Evolutionary conservation across 2,797 vertebrate species (phyloP).

Genomic region (Numenius phaeopus): DNA sequence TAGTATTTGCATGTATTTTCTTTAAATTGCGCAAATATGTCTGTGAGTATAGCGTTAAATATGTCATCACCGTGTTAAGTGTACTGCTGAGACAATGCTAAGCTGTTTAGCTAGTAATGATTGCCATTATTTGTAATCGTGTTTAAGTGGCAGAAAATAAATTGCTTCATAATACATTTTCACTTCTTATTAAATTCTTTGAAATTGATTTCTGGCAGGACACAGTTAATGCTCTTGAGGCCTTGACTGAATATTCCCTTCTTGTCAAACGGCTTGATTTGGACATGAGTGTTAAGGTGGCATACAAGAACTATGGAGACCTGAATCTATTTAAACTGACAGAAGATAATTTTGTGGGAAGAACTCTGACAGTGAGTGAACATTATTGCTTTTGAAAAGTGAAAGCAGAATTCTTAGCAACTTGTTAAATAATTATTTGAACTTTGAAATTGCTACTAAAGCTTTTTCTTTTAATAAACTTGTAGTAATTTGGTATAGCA

Average conservation of each 20-base stretch:
- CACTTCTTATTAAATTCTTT: neutral
- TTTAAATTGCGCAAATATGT: neutral
- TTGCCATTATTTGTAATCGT: neutral
- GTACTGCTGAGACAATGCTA: neutral
- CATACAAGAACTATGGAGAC: constrained; percentile 77
- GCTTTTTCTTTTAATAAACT: neutral
- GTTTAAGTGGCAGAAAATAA: neutral
- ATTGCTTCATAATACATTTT: neutral
- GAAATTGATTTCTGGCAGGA: constrained; percentile 80
- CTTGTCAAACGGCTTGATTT: constrained; percentile 74
- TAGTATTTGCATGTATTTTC: neutral
- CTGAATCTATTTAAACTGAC: constrained; percentile 78
- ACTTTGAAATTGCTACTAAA: neutral
- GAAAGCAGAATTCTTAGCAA: neutral
- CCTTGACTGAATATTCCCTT: constrained; percentile 85
- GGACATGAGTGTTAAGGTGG: constrained; percentile 83
- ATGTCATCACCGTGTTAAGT: neutral
- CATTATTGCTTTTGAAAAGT: neutral
- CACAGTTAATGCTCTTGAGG: constrained; percentile 87
- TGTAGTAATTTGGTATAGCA: neutral
- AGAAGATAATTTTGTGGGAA: constrained; percentile 79
- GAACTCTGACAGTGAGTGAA: constrained; percentile 81
- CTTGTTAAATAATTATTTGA: neutral
- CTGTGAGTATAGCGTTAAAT: neutral
- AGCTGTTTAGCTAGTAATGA: neutral